Conservation (phyloP, 37 sponge, comb jelly and placozoan species). For the Ianthella basta region DNA sequence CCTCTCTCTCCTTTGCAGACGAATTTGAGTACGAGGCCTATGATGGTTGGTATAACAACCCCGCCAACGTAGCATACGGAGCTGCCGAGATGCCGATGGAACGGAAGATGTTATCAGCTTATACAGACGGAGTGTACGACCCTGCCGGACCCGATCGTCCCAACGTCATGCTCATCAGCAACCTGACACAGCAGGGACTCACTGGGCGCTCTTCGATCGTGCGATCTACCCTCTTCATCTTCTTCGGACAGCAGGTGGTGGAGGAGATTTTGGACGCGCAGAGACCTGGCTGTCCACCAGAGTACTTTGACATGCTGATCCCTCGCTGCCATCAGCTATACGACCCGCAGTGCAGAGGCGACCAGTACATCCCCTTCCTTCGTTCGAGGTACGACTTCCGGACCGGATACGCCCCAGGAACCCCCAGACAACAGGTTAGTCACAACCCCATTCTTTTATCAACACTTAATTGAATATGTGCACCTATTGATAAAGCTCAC, state of each 20-base stretch:
- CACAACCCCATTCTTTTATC: not conserved
- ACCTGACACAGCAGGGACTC: slow-evolving; percentile 77
- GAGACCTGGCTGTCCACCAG: slow-evolving; percentile 89
- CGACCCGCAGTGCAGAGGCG: slow-evolving; percentile 76
- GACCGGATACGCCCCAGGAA: slow-evolving; percentile 86
- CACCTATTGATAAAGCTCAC: not conserved
- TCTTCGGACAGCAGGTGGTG: slow-evolving; percentile 95
- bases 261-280: slow-evolving; percentile 94
- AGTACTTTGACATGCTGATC: slow-evolving; percentile 86
- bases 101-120: slow-evolving; percentile 70
- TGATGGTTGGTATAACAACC: slow-evolving; percentile 98
- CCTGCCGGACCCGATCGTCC: slow-evolving; percentile 70
- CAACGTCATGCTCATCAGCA: slow-evolving; percentile 69
- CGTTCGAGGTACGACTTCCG: slow-evolving; percentile 80
- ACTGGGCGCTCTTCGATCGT: slow-evolving; percentile 63
- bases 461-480: not conserved
- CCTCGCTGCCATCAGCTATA: slow-evolving; percentile 84
- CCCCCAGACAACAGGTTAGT: slow-evolving; percentile 83
- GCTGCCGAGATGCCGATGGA: slow-evolving; percentile 87
- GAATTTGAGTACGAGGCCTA: slow-evolving; percentile 83
- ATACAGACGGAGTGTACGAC: slow-evolving; percentile 82
- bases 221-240: slow-evolving; percentile 83
- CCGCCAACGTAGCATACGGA: slow-evolving; percentile 92
- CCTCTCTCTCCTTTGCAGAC: slow-evolving; percentile 1
- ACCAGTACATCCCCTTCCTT: slow-evolving; percentile 79